These are phyloP conservation scores for Falco punctatus DNA, from an alignment of 2,113 vertebrate genomes.

Conservation along the genomic window DNA sequence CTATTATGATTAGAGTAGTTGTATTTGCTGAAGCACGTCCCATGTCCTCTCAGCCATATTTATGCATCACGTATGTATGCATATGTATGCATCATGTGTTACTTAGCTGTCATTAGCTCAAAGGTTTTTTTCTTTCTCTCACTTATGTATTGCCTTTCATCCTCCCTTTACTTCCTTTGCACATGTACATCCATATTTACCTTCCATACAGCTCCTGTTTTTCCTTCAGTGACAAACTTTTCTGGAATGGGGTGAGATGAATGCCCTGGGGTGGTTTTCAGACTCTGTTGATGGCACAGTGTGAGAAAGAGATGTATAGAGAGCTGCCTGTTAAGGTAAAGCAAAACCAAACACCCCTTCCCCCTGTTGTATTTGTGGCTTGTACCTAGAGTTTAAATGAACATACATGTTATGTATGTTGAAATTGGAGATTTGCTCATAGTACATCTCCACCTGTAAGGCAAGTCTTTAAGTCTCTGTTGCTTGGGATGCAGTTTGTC, in stretches of 20 bases:
- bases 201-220: not conserved
- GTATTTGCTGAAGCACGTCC: not conserved
- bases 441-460: not conserved
- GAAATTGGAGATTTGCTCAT: not conserved
- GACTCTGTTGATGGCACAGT: rapidly evolving
- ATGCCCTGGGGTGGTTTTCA: not conserved
- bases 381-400: not conserved
- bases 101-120: not conserved
- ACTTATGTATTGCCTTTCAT: not conserved
- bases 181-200: rapidly evolving
- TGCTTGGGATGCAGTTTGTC: not conserved
- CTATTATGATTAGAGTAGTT: not conserved
- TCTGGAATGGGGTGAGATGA: not conserved
- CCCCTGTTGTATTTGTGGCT: not conserved
- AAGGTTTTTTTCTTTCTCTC: not conserved
- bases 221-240: not conserved
- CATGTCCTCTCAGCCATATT: not conserved
- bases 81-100: not conserved
- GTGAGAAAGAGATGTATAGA: not conserved
- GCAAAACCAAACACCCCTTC: not conserved
- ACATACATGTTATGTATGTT: not conserved
- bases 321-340: not conserved
- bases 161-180: not conserved
- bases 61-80: too few species aligned
- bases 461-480: not conserved